These are phyloP conservation scores for Melinopterus prodromus DNA, from an alignment of 2,888 invertebrate species.

Conservation along the genomic window DNA sequence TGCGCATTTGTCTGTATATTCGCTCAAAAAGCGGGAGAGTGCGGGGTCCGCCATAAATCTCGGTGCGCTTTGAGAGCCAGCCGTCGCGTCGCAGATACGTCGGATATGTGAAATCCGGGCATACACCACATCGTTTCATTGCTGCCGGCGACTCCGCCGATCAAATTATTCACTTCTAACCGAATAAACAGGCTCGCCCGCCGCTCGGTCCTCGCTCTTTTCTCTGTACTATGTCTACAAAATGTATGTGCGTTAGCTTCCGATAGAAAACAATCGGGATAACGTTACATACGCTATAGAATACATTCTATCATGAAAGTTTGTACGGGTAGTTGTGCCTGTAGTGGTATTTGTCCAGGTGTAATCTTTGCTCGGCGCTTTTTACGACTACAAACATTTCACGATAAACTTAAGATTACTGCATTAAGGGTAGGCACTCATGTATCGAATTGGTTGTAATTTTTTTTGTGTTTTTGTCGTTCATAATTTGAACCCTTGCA, in stretches of 20 bases:
- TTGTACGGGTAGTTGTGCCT: no score
- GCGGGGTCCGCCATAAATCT: not conserved
- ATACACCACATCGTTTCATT: not conserved
- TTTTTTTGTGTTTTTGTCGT: no score
- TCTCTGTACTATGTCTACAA: not conserved
- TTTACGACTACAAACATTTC: no score
- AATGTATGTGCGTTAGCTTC: not conserved
- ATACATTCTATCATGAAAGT: no score
- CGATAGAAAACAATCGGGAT: not conserved
- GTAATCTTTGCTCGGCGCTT: no score
- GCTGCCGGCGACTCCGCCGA: not conserved
- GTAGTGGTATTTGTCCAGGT: no score
- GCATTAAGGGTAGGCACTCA: no score
- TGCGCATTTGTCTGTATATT: not conserved
- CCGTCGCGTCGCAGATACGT: not conserved
- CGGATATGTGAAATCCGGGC: not conserved
- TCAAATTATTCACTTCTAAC: slow-evolving; percentile 4
- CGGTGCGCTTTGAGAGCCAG: not conserved
- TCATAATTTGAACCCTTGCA: no score
- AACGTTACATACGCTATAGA: not conserved
- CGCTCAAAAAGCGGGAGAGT: not conserved
- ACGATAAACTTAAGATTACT: no score
- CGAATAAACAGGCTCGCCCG: not conserved
- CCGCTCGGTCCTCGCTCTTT: not conserved
- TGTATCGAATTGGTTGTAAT: no score